Percentiles rank a stretch among this genome's conserved stretches.
Evolutionary conservation across 2,797 vertebrate genomes (phyloP).

Genomic region (Coccyzus lansbergi): DNA sequence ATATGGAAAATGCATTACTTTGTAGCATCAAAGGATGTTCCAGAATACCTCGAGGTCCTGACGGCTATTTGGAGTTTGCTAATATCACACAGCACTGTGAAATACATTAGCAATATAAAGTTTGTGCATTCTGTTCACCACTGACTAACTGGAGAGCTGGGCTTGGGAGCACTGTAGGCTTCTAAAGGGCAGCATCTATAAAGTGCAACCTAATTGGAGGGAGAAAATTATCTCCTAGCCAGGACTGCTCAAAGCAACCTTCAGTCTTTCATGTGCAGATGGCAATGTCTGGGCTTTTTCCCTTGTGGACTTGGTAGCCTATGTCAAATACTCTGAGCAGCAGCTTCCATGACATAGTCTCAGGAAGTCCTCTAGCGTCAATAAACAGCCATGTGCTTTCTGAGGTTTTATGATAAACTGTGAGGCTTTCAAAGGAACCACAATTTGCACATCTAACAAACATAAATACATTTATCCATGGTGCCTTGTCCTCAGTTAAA

Average conservation of each 20-base stretch:
- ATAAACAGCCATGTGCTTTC: slow-evolving; percentile 31
- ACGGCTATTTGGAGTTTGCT: slow-evolving; percentile 44
- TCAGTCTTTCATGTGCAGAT: slow-evolving; percentile 25
- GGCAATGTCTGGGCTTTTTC: not conserved
- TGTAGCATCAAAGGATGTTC: slow-evolving; percentile 67
- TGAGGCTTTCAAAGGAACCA: slow-evolving; percentile 41
- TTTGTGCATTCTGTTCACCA: not conserved
- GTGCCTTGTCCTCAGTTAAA: slow-evolving; percentile 21
- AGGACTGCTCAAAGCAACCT: slow-evolving; percentile 27
- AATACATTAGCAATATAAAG: slow-evolving; percentile 46
- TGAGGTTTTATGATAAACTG: slow-evolving; percentile 31
- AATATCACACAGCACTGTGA: slow-evolving; percentile 57
- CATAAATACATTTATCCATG: slow-evolving; percentile 34
- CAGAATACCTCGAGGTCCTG: slow-evolving; percentile 64
- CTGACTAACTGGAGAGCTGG: not conserved
- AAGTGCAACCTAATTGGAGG: not conserved
- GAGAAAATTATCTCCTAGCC: slow-evolving; percentile 26
- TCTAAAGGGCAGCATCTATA: not conserved
- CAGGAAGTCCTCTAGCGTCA: not conserved
- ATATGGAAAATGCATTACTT: slow-evolving; percentile 59
- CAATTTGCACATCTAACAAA: slow-evolving; percentile 66
- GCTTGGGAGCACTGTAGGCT: not conserved
- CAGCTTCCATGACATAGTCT: not conserved
- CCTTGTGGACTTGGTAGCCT: not conserved
- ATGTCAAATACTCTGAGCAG: not conserved